These are phyloP conservation scores for Rhadinocentrus ornatus DNA, from an alignment of 2,797 vertebrate genomes.

Conservation along the genomic window DNA sequence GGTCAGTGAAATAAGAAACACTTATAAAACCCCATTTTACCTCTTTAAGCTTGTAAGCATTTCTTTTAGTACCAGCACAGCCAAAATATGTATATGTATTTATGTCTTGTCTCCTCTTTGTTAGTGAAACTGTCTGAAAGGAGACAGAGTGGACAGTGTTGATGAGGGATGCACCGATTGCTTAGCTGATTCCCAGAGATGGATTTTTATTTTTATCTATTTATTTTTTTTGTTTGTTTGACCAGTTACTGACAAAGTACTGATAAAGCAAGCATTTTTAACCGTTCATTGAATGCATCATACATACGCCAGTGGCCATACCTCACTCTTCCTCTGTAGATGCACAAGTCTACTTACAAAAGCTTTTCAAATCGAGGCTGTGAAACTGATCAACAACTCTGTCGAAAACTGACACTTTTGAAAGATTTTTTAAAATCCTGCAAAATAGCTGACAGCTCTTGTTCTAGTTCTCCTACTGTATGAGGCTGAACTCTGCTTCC, in stretches of 20 bases:
- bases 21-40: background rate
- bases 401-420: background rate
- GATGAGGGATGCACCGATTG: background rate
- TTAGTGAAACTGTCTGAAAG: conserved; percentile 38
- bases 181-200: background rate
- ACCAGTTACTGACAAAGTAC: background rate
- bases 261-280: background rate
- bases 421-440: background rate
- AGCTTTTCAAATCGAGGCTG: background rate
- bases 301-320: background rate
- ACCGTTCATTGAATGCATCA: background rate
- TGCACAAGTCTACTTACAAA: background rate
- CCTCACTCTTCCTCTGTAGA: background rate
- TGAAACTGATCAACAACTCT: background rate
- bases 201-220: too few relatives aligned
- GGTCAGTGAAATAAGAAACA: background rate
- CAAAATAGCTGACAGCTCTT: background rate
- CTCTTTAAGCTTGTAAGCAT: background rate
- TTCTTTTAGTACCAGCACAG: conserved; percentile 4
- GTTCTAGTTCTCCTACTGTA: background rate
- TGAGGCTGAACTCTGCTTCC: background rate
- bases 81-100: conserved; percentile 7
- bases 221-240: background rate
- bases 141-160: conserved; percentile 35
- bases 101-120: conserved; percentile 31